Evolutionary conservation across 2,888 invertebrate species (phyloP).

Genomic region (Platerodrilus igneus): DNA sequence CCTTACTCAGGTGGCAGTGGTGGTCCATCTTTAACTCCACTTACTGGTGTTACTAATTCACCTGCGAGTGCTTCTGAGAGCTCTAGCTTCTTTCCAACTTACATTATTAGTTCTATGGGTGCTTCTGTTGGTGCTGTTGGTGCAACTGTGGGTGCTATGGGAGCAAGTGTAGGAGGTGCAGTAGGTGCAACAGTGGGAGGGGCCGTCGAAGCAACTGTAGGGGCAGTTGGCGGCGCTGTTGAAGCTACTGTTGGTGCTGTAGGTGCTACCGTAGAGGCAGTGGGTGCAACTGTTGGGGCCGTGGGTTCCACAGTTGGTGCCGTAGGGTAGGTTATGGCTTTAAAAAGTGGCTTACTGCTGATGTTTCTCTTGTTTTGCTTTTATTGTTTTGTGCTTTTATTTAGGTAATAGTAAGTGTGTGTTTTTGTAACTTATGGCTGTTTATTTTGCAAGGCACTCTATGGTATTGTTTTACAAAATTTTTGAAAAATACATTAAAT

Average conservation of each 20-base stretch:
- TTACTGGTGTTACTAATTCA: constrained; percentile 60
- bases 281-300: constrained; percentile 39
- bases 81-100: constrained; percentile 47
- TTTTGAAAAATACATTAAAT: neutral
- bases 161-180: constrained; percentile 39
- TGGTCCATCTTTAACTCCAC: constrained; percentile 60
- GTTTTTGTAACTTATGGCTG: too few species aligned
- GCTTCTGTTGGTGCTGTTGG: constrained; percentile 45
- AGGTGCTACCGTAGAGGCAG: constrained; percentile 38
- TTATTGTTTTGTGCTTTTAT: neutral
- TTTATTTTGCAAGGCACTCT: too few species aligned
- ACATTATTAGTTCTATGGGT: constrained; percentile 46
- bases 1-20: constrained; percentile 41
- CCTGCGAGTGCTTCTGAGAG: constrained; percentile 47
- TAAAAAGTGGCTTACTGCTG: too few species aligned
- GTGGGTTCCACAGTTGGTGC: constrained; percentile 42
- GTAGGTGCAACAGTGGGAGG: constrained; percentile 40
- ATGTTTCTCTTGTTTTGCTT: constrained; percentile 1
- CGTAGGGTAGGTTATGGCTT: constrained; percentile 42
- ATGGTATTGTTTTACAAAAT: neutral
- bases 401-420: constrained; percentile 1
- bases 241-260: constrained; percentile 40
- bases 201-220: constrained; percentile 42
- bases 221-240: constrained; percentile 40
- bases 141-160: constrained; percentile 40